Evolutionary conservation across 37 sponge, comb jelly and placozoan genomes (phyloP).

Genomic region (Diacarnus erythraeanus): DNA sequence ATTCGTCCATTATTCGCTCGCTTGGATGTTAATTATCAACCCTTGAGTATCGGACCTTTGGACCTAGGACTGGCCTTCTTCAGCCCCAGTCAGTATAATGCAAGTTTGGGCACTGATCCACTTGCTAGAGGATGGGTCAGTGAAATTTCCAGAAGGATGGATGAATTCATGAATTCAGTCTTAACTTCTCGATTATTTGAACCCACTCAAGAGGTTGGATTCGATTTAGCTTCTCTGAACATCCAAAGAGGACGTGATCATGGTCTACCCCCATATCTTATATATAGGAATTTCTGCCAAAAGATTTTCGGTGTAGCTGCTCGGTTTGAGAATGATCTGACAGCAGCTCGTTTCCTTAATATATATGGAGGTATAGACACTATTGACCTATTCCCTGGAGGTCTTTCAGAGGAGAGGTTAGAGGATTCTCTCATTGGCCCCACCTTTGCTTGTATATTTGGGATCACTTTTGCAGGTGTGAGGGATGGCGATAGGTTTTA

Average conservation of each 20-base stretch:
- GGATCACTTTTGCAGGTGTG: conserved; percentile 60
- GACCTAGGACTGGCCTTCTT: conserved; percentile 70
- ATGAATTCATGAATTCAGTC: conserved; percentile 64
- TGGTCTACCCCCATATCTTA: conserved; percentile 80
- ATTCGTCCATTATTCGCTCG: conserved; percentile 60
- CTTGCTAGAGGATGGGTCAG: conserved; percentile 64
- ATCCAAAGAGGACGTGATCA: conserved; percentile 90
- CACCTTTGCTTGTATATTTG: conserved; percentile 92
- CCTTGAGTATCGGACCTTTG: conserved; percentile 48
- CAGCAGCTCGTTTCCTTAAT: conserved; percentile 29
- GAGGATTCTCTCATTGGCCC: conserved; percentile 70
- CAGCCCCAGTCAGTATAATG: conserved; percentile 30
- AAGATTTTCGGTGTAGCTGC: conserved; percentile 4
- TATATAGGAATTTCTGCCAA: conserved; percentile 61
- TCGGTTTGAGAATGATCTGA: conserved; percentile 16
- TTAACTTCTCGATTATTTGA: conserved; percentile 76
- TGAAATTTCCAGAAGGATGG: conserved; percentile 39
- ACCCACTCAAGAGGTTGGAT: not conserved
- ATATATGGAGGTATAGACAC: conserved; percentile 60
- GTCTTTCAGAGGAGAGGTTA: conserved; percentile 75
- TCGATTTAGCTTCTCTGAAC: conserved; percentile 87
- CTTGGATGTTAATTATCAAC: conserved; percentile 29
- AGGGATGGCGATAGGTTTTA: conserved; percentile 90
- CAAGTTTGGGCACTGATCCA: conserved; percentile 60
- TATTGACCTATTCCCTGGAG: conserved; percentile 81